Conservation (phyloP, 2,888 invertebrate genomes). For the Limnephilus marmoratus region DNA sequence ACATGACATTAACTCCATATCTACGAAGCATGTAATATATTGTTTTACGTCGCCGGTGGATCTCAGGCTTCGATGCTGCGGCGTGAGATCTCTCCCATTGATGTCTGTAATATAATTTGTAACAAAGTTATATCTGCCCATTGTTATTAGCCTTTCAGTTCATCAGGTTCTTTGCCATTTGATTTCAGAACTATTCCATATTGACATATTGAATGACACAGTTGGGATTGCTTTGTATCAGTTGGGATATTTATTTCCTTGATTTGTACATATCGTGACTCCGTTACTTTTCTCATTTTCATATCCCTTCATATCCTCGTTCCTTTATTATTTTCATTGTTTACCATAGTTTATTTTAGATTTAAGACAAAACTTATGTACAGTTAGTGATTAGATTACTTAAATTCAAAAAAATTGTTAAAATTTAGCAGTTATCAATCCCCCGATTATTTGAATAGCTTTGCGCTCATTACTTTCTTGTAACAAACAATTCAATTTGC, state of each 20-base stretch:
- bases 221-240: slow-evolving; percentile 43
- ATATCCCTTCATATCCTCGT: slow-evolving; percentile 59
- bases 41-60: slow-evolving; percentile 55
- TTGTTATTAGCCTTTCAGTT: slow-evolving; percentile 36
- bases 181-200: slow-evolving; percentile 36
- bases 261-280: slow-evolving; percentile 61
- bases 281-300: slow-evolving; percentile 51
- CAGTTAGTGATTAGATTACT: slow-evolving; percentile 77
- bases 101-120: slow-evolving; percentile 68
- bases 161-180: slow-evolving; percentile 68
- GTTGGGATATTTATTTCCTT: slow-evolving; percentile 60
- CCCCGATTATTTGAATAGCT: slow-evolving; percentile 39
- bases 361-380: slow-evolving; percentile 80
- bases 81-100: slow-evolving; percentile 70
- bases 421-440: slow-evolving; percentile 44
- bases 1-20: slow-evolving; percentile 61
- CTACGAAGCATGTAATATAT: slow-evolving; percentile 60
- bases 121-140: slow-evolving; percentile 67
- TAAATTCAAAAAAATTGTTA: slow-evolving; percentile 74
- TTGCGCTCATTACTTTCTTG: slow-evolving; percentile 71
- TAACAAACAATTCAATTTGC: slow-evolving; percentile 74
- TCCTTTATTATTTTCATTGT: slow-evolving; percentile 60
- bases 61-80: slow-evolving; percentile 75
- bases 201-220: slow-evolving; percentile 40
- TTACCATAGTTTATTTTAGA: slow-evolving; percentile 76